Base-by-base conservation (phyloP, 1,140 invertebrate species). In the Temnothorax nylanderi region DNA sequence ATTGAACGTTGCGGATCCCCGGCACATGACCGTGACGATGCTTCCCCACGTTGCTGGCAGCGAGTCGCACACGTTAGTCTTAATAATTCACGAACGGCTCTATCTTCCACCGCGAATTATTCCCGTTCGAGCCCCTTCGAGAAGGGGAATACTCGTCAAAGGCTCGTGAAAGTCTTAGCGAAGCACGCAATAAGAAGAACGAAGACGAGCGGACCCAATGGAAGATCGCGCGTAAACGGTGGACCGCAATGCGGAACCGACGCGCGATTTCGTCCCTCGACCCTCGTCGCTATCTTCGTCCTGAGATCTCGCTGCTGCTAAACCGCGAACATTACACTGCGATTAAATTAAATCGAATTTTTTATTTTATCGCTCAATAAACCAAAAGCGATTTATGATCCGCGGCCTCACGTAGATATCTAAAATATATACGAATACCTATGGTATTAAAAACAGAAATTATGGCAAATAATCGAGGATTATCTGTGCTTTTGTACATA, bases 61-160 rank as follows among this genome's bases (percentile, higher is more conserved):
- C 71, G 54, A 89, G 77, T 85, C 86, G 90, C 93, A 95, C 94
- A 95, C 94, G 94, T 93, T 91, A 95, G 88, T 89, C 92, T 95
- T 91, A 95, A 95, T 95, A 95, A 95, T 95, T 94, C 93, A 95
- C 75, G 85, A 84, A 88, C 86, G 89, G 89, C 93, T 93, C 90
- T 92, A 94, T 94, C 94, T 94, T 93, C 92, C 90, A 90, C 88
- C 88, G 80, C 82, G 49, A 88, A 84, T 78, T 89, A 85, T 90
- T 87, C 64, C 37, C 64, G 58, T 56, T 81, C 85, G 41, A 85
- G 65, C 85, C 72, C 78, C 87, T 80, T 74, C 7, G 6, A 47
- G 4, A 32, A 44, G 49, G 13, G 44, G 80, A 47, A 89, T 54
- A 81, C 49, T 47, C 60, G 75, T 18, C 18, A 37, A 76, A 47